Evolutionary conservation across 2,797 vertebrate species (phyloP), one percentile per base, ranked within the genome.

Genomic region (Lemur catta): DNA sequence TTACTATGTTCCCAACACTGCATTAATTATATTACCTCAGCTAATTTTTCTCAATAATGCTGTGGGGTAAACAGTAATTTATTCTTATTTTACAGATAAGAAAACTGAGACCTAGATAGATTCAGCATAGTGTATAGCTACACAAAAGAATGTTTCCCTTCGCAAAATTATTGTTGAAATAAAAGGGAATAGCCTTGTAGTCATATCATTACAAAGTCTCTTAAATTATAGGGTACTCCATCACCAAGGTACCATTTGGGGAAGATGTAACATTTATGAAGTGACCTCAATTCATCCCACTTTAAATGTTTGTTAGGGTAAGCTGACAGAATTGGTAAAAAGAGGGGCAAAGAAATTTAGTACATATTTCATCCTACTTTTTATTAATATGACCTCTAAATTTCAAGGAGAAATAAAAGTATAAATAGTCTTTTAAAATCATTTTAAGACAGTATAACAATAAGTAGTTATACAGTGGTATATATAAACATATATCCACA

Each of bases 81-180:
- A 48, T 59, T 85, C 14, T 86, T 71, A 81, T n/a, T 82, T 14
- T 61, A 57, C 20, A 93, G 28, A 57, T 65, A 43, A 55, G 57
- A 71, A 59, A 88, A 55, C 7, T n/a, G 65, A 84, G 1, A 10
- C 78, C 33, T 63, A 72, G n/a, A 46, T 43, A 61, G 41, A 46
- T 35, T 88, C 43, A 89, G 43, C 33, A 57, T 6, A 59, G 13
- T 38, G 22, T 24, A 69, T 17, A 30, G 5, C 8, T 63, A 4
- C 22, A 69, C 3, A 61, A 55, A 80, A 75, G 11, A 81, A 24
- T 48, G 26, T 67, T 78, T 88, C 50, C n/a, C 14, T 79, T 75
- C 74, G 69, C 63, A 92, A 93, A 89, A 61, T 67, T 50, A 87
- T 71, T 85, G 41, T 63, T 75, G 43, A 89, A 96, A 50, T 80